Percentiles rank a stretch among this genome's conserved stretches.
Evolutionary conservation across 2,888 invertebrate genomes (phyloP).

Genomic region (Abrostola triplasia): DNA sequence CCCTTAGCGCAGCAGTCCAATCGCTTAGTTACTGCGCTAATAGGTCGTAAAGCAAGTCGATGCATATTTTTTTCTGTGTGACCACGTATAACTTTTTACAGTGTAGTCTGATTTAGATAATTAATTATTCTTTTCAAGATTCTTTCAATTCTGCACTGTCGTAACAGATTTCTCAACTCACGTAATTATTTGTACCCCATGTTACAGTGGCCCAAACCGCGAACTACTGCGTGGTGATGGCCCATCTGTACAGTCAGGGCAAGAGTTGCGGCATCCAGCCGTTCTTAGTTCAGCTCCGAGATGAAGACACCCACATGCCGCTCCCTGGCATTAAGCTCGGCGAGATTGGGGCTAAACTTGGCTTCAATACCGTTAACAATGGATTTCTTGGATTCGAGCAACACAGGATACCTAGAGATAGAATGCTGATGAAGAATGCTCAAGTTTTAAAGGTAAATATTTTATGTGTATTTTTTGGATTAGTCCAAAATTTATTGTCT

Average conservation of each 20-base stretch:
- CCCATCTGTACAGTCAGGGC: constrained; percentile 95
- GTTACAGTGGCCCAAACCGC: constrained; percentile 96
- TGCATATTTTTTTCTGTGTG: no score
- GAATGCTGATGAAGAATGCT: constrained; percentile 98
- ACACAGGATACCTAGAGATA: constrained; percentile 94
- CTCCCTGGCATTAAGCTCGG: constrained; percentile 96
- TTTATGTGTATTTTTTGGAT: no score
- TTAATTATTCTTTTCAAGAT: no score
- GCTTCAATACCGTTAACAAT: constrained; percentile 96
- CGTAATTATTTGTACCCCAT: background rate
- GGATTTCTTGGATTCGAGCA: constrained; percentile 96
- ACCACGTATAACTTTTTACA: no score
- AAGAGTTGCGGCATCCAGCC: constrained; percentile 95
- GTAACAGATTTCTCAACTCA: background rate
- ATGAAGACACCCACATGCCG: constrained; percentile 96
- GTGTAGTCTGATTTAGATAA: no score
- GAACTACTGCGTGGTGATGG: constrained; percentile 96
- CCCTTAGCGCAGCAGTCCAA: no score
- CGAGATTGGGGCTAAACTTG: constrained; percentile 97
- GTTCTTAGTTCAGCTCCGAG: constrained; percentile 96
- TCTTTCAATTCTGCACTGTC: background rate
- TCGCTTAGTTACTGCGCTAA: no score
- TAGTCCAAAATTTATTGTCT: no score
- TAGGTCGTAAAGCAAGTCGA: no score
- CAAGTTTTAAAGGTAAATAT: constrained; percentile 90